Percentiles rank a stretch among this genome's conserved stretches.
Conservation (phyloP, 1,140 invertebrate species). For the Lepidurus arcticus region DNA sequence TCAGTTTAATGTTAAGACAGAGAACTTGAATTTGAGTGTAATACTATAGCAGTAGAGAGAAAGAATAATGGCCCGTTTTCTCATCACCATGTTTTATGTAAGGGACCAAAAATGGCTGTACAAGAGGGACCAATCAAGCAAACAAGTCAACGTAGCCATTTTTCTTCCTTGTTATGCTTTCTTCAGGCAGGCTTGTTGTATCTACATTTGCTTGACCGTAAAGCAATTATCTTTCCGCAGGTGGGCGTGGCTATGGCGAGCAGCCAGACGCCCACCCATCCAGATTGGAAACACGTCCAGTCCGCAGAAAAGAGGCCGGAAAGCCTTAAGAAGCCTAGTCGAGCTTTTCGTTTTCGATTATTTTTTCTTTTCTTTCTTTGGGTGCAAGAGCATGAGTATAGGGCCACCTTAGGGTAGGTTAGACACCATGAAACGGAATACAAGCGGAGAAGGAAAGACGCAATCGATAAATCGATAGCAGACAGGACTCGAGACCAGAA, state of each 20-base stretch:
- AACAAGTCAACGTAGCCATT: background rate
- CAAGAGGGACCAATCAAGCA: background rate
- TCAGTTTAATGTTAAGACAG: too few relatives aligned
- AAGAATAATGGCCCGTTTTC: too few relatives aligned
- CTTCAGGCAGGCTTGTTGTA: background rate
- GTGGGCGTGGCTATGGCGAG: background rate
- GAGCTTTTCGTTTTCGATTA: background rate
- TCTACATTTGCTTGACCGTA: background rate
- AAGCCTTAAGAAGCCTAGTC: conserved; percentile 8
- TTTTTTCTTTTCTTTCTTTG: background rate
- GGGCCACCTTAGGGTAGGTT: background rate
- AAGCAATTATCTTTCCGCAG: background rate
- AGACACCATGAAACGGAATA: background rate
- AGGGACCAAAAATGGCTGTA: too few relatives aligned
- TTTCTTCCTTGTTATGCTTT: background rate
- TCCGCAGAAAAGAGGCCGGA: background rate
- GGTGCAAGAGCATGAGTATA: background rate
- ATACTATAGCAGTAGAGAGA: too few relatives aligned
- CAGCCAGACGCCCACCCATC: background rate
- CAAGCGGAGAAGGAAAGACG: background rate
- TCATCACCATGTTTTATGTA: too few relatives aligned
- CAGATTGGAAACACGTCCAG: background rate
- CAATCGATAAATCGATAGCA: conserved; percentile 33
- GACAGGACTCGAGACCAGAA: background rate
- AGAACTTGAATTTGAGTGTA: too few relatives aligned